Evolutionary conservation across 2,888 invertebrate species (phyloP).

Genomic region (Drosophila seclusa): DNA sequence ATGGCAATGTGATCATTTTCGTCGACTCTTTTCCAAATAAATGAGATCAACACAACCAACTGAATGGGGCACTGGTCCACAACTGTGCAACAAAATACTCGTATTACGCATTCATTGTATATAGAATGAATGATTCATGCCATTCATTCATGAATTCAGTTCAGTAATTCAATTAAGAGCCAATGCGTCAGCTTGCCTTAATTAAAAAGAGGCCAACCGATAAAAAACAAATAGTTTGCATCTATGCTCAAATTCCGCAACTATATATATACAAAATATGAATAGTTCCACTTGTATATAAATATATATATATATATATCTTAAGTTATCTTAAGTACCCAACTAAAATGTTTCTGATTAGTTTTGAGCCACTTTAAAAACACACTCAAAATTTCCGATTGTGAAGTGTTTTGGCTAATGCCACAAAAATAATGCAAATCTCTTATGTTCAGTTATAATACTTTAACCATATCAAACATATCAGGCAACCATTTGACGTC

Average conservation of each 20-base stretch:
- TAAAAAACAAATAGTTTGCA: conserved; percentile 1
- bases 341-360: too few relatives aligned
- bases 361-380: too few relatives aligned
- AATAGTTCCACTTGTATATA: too few relatives aligned
- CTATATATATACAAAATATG: too few relatives aligned
- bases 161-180: conserved; percentile 59
- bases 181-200: conserved; percentile 51
- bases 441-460: not conserved
- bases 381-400: not conserved
- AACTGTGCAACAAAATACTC: not conserved
- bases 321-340: too few relatives aligned
- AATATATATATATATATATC: too few relatives aligned
- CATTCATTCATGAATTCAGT: conserved; percentile 28
- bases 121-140: conserved; percentile 41
- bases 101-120: not conserved
- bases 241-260: not conserved
- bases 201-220: conserved; percentile 36
- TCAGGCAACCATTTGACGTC: conserved; percentile 40
- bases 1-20: not conserved
- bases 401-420: not conserved
- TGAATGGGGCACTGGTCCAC: not conserved
- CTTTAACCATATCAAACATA: not conserved
- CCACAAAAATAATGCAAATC: not conserved
- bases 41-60: not conserved
- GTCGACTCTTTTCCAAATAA: not conserved